phyloP scores from a whole-genome alignment of 1,140 invertebrate species.

The Listronotus oregonensis region DNA sequence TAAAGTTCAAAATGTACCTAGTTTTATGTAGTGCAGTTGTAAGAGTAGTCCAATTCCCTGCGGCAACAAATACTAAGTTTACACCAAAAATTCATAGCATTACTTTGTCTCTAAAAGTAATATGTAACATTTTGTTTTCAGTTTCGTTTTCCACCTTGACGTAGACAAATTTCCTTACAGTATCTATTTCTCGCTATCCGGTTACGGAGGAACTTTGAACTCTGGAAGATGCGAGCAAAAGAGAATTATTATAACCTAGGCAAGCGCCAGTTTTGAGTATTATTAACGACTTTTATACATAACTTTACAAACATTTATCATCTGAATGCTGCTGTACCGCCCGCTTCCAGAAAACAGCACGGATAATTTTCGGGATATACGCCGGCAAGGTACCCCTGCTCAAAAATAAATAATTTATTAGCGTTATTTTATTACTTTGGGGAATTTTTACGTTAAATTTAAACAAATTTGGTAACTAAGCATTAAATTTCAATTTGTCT shows the following conservation, averaged over 20 bases:
- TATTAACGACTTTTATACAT: conserved; percentile 57
- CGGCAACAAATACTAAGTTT: conserved; percentile 15
- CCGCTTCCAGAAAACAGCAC: conserved; percentile 35
- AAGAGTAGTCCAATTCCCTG: too few relatives aligned
- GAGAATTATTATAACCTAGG: conserved; percentile 55
- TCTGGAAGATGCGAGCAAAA: conserved; percentile 47
- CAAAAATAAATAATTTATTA: conserved; percentile 39
- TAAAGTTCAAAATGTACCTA: too few relatives aligned
- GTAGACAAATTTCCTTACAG: conserved; percentile 51
- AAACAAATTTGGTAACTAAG: background rate
- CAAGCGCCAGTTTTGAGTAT: conserved; percentile 53
- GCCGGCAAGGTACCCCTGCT: conserved; percentile 21
- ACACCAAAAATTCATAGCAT: conserved; percentile 15
- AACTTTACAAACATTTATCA: conserved; percentile 55
- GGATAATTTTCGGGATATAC: conserved; percentile 40
- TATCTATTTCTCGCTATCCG: conserved; percentile 54
- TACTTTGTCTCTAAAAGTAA: conserved; percentile 25
- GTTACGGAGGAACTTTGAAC: conserved; percentile 52
- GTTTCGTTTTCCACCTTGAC: conserved; percentile 36
- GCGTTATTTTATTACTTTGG: conserved; percentile 10
- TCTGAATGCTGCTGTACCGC: conserved; percentile 37
- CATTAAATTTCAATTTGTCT: too few relatives aligned
- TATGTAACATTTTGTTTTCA: conserved; percentile 34
- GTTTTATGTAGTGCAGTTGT: too few relatives aligned
- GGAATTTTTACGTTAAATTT: background rate